These are phyloP conservation scores for Nilaparvata lugens DNA, from an alignment of 1,140 invertebrate species.

Conservation along the genomic window DNA sequence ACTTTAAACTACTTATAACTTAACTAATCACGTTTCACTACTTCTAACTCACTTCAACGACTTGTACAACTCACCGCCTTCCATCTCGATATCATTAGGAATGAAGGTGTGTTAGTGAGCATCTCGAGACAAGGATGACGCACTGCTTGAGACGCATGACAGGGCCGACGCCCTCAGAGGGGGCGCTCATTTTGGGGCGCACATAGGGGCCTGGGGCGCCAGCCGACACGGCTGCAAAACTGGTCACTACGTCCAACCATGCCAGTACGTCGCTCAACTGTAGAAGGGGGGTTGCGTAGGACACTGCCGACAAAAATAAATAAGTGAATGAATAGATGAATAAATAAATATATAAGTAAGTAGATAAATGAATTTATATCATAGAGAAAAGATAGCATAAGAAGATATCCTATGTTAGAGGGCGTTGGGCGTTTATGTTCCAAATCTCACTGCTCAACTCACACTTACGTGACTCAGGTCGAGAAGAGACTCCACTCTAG, in stretches of 20 bases:
- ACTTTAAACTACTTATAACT: no score
- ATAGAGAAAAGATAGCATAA: no score
- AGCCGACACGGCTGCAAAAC: slow-evolving; percentile 69
- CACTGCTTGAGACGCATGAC: slow-evolving; percentile 62
- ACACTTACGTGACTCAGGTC: no score
- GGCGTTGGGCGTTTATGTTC: no score
- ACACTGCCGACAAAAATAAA: slow-evolving; percentile 45
- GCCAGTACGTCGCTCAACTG: slow-evolving; percentile 65
- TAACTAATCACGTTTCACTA: no score
- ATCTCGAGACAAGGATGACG: slow-evolving; percentile 90
- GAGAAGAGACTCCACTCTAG: no score
- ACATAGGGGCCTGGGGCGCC: slow-evolving; percentile 66
- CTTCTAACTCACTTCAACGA: no score
- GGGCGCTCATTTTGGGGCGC: slow-evolving; percentile 65
- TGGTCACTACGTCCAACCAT: slow-evolving; percentile 75
- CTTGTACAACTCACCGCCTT: slow-evolving; percentile 57
- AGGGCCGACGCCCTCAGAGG: slow-evolving; percentile 48
- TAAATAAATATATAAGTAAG: no score
- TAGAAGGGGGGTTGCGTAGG: slow-evolving; percentile 71
- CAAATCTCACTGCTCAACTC: no score
- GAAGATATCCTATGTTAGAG: no score
- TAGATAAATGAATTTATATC: no score
- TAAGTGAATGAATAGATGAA: background rate
- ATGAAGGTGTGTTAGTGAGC: slow-evolving; percentile 66
- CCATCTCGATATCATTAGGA: slow-evolving; percentile 73